Conservation (phyloP, 2,113 vertebrate genomes). For the Cichladusa arquata region DNA sequence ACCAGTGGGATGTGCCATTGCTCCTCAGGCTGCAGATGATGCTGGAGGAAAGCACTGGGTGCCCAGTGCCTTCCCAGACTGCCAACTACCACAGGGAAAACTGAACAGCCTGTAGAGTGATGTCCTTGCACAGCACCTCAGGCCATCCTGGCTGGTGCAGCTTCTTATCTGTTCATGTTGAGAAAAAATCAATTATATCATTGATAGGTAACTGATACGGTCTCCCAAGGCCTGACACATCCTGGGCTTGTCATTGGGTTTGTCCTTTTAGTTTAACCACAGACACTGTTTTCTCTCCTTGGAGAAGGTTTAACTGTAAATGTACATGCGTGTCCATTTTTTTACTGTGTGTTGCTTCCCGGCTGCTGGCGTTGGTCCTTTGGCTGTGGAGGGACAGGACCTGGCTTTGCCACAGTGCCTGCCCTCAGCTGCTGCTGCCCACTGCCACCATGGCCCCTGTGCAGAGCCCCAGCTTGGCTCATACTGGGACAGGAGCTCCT, state of each 20-base stretch:
- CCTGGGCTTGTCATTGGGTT: not conserved
- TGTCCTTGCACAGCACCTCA: not conserved
- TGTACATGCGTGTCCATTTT: not conserved
- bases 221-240: not conserved
- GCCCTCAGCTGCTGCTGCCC: not conserved
- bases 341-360: not conserved
- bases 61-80: not conserved
- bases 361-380: not conserved
- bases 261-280: conserved; percentile 24
- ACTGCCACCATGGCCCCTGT: accelerated
- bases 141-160: not conserved
- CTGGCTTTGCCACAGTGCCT: not conserved
- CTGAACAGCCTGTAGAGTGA: not conserved
- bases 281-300: not conserved
- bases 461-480: not conserved
- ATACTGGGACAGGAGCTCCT: not conserved
- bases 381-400: not conserved
- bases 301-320: not conserved
- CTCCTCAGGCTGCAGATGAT: not conserved
- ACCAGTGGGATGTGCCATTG: not conserved
- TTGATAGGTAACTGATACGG: not conserved
- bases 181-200: not conserved
- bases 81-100: accelerated
- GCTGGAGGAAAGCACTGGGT: not conserved
- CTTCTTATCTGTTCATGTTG: not conserved